These are phyloP conservation scores for Pogona vitticeps DNA, from an alignment of 2,113 vertebrate species.

Conservation along the genomic window DNA sequence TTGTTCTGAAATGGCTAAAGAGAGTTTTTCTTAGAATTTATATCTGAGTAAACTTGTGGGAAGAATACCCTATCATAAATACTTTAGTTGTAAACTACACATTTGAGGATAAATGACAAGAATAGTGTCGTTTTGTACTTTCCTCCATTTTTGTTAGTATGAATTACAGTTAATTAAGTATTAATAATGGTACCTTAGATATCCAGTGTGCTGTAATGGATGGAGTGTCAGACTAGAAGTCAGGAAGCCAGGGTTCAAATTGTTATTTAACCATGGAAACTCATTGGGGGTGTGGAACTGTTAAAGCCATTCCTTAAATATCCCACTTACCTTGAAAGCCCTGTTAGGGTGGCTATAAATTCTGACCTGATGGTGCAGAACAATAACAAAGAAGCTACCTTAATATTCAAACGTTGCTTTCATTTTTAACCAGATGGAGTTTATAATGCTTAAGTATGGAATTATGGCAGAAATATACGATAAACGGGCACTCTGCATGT, in stretches of 20 bases:
- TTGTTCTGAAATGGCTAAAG: fast-evolving
- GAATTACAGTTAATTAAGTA: neutral
- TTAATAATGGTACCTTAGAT: neutral
- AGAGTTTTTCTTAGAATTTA: neutral
- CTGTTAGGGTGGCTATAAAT: too few relatives aligned
- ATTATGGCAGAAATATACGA: neutral
- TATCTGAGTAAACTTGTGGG: neutral
- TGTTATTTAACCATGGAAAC: too few relatives aligned
- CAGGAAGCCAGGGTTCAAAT: too few relatives aligned
- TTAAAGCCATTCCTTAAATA: too few relatives aligned
- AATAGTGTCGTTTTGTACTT: neutral
- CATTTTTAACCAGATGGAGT: neutral
- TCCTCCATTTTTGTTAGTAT: neutral
- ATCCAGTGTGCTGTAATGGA: too few relatives aligned
- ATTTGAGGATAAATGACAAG: neutral
- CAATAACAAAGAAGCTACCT: too few relatives aligned
- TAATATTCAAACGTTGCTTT: too few relatives aligned
- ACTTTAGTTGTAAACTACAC: neutral
- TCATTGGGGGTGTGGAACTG: too few relatives aligned
- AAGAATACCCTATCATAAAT: neutral
- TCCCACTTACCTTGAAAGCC: too few relatives aligned
- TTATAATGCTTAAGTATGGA: neutral
- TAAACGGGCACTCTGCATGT: neutral
- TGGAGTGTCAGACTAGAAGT: too few relatives aligned
- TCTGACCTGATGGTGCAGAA: too few relatives aligned